Percentiles rank a stretch among this genome's conserved stretches.
Evolutionary conservation across 2,797 vertebrate species (phyloP).

Genomic region (Paguma larvata): DNA sequence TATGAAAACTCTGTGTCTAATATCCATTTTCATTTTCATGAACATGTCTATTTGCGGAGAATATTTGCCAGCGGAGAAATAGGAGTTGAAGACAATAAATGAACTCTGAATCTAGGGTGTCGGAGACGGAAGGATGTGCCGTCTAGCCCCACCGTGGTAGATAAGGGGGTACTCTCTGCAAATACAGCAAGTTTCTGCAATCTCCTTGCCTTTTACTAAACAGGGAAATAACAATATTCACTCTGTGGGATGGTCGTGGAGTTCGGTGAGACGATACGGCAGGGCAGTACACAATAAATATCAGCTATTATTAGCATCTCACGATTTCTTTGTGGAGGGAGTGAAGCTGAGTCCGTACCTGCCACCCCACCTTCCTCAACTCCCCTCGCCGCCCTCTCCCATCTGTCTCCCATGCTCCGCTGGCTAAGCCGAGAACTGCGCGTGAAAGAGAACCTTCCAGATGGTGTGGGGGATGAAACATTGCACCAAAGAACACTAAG

Average conservation of each 20-base stretch:
- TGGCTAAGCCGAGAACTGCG: neutral
- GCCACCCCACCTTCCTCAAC: neutral
- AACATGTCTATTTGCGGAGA: neutral
- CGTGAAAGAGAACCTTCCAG: neutral
- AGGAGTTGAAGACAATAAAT: neutral
- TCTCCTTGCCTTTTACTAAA: neutral
- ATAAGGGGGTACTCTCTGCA: neutral
- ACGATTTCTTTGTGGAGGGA: neutral
- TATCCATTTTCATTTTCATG: neutral
- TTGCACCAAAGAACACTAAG: neutral
- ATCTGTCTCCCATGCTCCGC: neutral
- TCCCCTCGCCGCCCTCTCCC: neutral
- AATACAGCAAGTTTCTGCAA: neutral
- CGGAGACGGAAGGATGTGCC: neutral
- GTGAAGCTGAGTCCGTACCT: neutral
- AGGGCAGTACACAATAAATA: neutral
- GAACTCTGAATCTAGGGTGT: conserved; percentile 28
- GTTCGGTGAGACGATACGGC: neutral
- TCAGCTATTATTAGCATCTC: neutral
- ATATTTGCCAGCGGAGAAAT: neutral
- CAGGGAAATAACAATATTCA: neutral
- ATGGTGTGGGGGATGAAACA: neutral
- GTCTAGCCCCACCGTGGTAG: neutral
- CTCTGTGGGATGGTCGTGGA: neutral
- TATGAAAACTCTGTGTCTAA: neutral